These are phyloP conservation scores for Papilio polytes DNA, from an alignment of 1,140 invertebrate genomes.

Conservation along the genomic window DNA sequence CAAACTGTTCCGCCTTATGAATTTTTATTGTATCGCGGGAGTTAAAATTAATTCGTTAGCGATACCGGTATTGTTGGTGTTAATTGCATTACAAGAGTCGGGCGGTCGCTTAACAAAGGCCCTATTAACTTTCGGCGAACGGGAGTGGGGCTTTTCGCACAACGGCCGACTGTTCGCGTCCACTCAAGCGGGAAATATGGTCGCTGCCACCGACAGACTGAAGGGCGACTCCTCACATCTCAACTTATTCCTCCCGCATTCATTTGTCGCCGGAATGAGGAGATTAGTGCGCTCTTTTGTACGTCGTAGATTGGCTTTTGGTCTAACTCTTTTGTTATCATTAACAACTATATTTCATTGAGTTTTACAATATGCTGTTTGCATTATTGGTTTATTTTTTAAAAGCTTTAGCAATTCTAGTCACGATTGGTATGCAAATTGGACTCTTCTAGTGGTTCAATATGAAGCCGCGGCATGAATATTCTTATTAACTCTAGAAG, in stretches of 20 bases:
- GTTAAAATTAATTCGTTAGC: constrained; percentile 78
- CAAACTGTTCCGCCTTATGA: constrained; percentile 39
- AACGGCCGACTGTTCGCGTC: constrained; percentile 57
- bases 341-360: constrained; percentile 40
- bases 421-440: not conserved
- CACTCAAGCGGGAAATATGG: constrained; percentile 77
- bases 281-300: constrained; percentile 77
- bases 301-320: constrained; percentile 60
- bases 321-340: constrained; percentile 70
- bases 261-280: constrained; percentile 63
- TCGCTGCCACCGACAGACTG: constrained; percentile 71
- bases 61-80: constrained; percentile 75
- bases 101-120: constrained; percentile 72
- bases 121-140: constrained; percentile 79
- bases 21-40: constrained; percentile 50
- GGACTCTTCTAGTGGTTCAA: not conserved
- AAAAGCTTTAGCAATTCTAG: not conserved
- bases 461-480: not conserved
- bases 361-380: constrained; percentile 1
- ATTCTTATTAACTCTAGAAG: not conserved
- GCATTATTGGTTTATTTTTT: not conserved
- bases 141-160: constrained; percentile 72
- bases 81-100: constrained; percentile 82
- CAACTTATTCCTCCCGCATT: constrained; percentile 47
- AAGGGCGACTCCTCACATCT: constrained; percentile 59